phyloP scores from a whole-genome alignment of 1,140 invertebrate genomes.

The Drosophila grimshawi region DNA sequence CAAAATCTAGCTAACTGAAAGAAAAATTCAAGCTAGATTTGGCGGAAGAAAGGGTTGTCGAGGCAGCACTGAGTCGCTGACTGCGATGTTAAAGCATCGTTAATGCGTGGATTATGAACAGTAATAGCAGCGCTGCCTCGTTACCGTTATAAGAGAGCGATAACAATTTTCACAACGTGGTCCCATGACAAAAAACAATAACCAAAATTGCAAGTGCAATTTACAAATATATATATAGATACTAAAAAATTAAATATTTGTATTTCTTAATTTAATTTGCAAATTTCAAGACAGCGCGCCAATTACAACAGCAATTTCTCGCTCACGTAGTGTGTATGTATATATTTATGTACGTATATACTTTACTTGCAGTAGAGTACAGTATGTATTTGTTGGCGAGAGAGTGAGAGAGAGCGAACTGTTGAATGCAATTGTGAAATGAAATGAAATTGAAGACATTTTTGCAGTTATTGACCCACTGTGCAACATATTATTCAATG shows the following conservation, averaged over 20 bases:
- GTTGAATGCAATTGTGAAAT: background rate
- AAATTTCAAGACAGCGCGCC: conserved; percentile 21
- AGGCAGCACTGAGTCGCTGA: conserved; percentile 11
- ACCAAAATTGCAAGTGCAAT: conserved; percentile 25
- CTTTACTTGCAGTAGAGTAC: background rate
- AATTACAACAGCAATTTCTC: conserved; percentile 4
- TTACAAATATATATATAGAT: conserved; percentile 5
- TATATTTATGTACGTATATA: background rate
- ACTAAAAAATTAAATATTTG: conserved; percentile 3
- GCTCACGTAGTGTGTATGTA: background rate
- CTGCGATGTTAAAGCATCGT: conserved; percentile 39
- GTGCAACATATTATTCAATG: conserved; percentile 2
- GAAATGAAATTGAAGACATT: no score
- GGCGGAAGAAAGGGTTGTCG: background rate
- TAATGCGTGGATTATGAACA: conserved; percentile 66
- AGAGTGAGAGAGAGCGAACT: background rate
- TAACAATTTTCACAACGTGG: conserved; percentile 47
- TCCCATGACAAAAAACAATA: conserved; percentile 46
- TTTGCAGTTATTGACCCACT: background rate
- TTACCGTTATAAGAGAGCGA: conserved; percentile 46
- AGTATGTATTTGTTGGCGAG: background rate
- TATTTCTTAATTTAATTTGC: conserved; percentile 55
- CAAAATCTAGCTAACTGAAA: background rate
- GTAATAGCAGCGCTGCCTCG: conserved; percentile 40
- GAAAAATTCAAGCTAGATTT: conserved; percentile 7